Conservation (phyloP, 2,797 vertebrate species). For the Moxostoma hubbsi region DNA sequence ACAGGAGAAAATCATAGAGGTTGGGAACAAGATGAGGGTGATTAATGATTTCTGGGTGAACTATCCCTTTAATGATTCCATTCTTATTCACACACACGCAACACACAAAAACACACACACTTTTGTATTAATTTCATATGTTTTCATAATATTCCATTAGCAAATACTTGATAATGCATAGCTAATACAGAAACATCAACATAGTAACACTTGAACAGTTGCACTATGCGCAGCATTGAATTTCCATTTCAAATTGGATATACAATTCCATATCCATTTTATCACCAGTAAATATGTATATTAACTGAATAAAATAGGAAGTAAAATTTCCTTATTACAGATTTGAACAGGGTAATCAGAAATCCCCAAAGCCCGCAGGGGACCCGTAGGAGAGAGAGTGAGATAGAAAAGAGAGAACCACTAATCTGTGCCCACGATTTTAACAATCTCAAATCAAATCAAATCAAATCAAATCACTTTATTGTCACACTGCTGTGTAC, state of each 20-base stretch:
- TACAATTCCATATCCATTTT: neutral
- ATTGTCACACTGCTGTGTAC: no score
- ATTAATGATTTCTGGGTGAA: neutral
- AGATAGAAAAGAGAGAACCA: no score
- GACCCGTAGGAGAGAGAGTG: no score
- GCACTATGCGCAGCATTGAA: neutral
- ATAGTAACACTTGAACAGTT: neutral
- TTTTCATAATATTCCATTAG: neutral
- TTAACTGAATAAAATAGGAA: neutral
- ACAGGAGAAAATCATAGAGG: no score
- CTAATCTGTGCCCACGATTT: no score
- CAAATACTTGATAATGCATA: neutral
- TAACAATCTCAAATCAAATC: no score
- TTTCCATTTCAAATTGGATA: neutral
- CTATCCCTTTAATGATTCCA: neutral
- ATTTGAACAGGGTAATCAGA: no score
- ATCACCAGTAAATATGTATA: neutral
- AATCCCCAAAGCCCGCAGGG: no score
- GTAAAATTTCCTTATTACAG: no score
- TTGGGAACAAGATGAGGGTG: no score
- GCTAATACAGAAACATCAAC: neutral
- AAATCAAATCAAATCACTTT: no score
- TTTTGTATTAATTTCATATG: no score
- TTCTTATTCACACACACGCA: conserved; percentile 1
- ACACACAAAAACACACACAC: neutral